Evolutionary conservation across 2,797 vertebrate genomes (phyloP).

Genomic region (Chelon auratus): DNA sequence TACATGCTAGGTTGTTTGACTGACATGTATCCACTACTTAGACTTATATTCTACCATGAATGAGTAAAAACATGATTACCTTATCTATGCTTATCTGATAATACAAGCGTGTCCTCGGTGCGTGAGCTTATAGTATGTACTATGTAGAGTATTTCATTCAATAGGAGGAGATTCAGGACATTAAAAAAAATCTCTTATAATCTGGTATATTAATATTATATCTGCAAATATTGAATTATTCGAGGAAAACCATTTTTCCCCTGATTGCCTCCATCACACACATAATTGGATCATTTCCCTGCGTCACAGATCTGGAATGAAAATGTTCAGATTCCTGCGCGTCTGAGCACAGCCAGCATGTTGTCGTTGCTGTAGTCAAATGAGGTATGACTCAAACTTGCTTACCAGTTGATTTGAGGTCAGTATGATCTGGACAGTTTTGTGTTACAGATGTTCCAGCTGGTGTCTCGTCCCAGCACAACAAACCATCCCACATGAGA

Average conservation of each 20-base stretch:
- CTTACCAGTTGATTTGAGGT: constrained; percentile 88
- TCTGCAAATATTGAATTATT: constrained; percentile 1
- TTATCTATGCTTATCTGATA: neutral
- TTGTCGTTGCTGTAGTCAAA: neutral
- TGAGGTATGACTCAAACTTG: constrained; percentile 6
- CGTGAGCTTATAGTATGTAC: neutral
- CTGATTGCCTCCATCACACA: neutral
- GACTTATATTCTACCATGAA: no score
- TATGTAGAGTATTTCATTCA: neutral
- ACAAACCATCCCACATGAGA: constrained; percentile 92
- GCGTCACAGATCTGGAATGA: constrained; percentile 26
- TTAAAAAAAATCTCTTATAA: neutral
- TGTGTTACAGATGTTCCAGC: constrained; percentile 86
- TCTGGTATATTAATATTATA: neutral
- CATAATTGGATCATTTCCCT: constrained; percentile 1
- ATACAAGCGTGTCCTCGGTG: no score
- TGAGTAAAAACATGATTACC: no score
- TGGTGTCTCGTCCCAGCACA: constrained; percentile 94
- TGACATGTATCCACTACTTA: no score
- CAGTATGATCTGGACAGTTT: constrained; percentile 89
- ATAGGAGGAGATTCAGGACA: neutral
- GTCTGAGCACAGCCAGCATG: constrained; percentile 6
- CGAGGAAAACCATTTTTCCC: neutral
- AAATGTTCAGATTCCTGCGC: constrained; percentile 16
- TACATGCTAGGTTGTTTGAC: no score